Conservation (phyloP, 2,797 vertebrate species). For the Myripristis murdjan region DNA sequence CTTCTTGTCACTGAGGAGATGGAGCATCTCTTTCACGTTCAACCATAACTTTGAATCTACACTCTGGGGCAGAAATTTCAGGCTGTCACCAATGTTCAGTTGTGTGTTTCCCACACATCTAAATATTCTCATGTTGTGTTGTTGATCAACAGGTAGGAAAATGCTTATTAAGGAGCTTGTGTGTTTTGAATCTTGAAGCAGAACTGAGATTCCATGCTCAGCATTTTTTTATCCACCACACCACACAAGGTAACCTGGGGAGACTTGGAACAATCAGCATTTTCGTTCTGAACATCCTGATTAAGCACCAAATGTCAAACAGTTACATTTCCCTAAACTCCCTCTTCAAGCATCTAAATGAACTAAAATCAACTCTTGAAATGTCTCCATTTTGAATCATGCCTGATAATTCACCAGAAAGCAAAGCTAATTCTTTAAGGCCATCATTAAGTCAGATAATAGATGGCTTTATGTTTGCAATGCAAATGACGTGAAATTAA, state of each 20-base stretch:
- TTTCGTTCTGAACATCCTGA: slow-evolving; percentile 26
- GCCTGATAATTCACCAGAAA: slow-evolving; percentile 42
- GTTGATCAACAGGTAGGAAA: slow-evolving; percentile 19
- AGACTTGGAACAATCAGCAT: slow-evolving; percentile 38
- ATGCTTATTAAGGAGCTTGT: slow-evolving; percentile 10
- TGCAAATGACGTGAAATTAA: slow-evolving; percentile 57
- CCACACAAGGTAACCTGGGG: slow-evolving; percentile 13
- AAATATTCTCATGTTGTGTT: neutral
- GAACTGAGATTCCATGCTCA: slow-evolving; percentile 75
- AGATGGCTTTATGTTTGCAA: slow-evolving; percentile 50
- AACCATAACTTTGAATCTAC: neutral
- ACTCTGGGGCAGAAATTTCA: neutral
- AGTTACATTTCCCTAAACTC: slow-evolving; percentile 12
- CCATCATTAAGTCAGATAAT: slow-evolving; percentile 42
- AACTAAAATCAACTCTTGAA: slow-evolving; percentile 30
- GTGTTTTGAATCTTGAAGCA: slow-evolving; percentile 54
- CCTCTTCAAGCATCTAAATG: slow-evolving; percentile 11
- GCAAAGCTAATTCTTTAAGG: slow-evolving; percentile 49
- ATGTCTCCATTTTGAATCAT: slow-evolving; percentile 33
- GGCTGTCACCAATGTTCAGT: too few species aligned
- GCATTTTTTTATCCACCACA: slow-evolving; percentile 46
- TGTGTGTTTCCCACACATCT: too few species aligned
- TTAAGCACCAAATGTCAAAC: neutral
- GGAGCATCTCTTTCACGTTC: neutral
- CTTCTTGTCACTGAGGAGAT: neutral